Evolutionary conservation across 2,888 invertebrate species (phyloP).

Genomic region (Hipparchia semele): DNA sequence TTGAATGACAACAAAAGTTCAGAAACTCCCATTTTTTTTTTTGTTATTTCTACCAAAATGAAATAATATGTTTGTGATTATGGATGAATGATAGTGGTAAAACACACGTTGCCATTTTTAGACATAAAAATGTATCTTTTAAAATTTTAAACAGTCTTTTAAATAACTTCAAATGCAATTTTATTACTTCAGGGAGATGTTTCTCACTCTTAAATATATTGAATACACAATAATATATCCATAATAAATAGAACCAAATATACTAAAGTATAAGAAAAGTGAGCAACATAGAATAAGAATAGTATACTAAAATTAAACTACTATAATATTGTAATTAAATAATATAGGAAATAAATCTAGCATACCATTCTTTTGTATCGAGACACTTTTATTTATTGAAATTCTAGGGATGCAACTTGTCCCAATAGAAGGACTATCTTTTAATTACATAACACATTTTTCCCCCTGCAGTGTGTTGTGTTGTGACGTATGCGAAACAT

Average conservation of each 20-base stretch:
- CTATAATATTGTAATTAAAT: not conserved
- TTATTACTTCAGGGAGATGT: constrained; percentile 18
- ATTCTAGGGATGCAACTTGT: not conserved
- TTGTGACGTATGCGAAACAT: not conserved
- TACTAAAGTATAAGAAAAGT: constrained; percentile 24
- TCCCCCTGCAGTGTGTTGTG: not conserved
- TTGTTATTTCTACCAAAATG: constrained; percentile 14
- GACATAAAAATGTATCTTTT: not conserved
- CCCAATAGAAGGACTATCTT: not conserved
- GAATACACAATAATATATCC: constrained; percentile 6
- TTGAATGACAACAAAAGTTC: constrained; percentile 27
- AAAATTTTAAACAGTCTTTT: constrained; percentile 18
- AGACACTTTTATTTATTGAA: not conserved
- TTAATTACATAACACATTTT: constrained; percentile 1
- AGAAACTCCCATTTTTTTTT: constrained; percentile 41
- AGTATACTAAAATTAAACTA: constrained; percentile 11
- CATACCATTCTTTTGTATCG: constrained; percentile 7
- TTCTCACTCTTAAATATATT: constrained; percentile 9
- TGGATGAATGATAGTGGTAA: constrained; percentile 33
- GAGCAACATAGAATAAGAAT: constrained; percentile 23
- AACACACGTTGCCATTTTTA: constrained; percentile 34
- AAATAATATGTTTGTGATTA: constrained; percentile 26
- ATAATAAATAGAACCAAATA: constrained; percentile 23
- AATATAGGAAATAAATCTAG: not conserved
- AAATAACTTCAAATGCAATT: constrained; percentile 20